Base-by-base conservation (phyloP, 2,113 vertebrate species). In the Pelusios castaneus region DNA sequence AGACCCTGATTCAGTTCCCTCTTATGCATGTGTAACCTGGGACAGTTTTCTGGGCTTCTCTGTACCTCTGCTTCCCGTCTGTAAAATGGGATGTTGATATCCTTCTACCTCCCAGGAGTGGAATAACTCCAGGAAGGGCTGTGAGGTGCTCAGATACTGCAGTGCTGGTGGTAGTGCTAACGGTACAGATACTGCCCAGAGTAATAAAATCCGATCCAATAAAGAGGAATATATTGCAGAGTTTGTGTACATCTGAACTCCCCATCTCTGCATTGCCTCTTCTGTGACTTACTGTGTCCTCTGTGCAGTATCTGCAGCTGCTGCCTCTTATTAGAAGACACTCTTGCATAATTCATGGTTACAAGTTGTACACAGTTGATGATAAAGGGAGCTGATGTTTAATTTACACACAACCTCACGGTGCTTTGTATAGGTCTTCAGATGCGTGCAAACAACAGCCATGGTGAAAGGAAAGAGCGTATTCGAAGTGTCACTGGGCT, bases 261-360 rank as follows among this genome's bases (percentile, higher is more conserved):
- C 24, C 2, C 6, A 56, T 79, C 91, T 92, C 25, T 0, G 1
- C 73, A 14, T 81, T 81, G 70, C 52, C 76, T 77, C 58, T 93
- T 84, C 55, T 5, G 3, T 58, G 19, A 80, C 85, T 92, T 60
- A 11, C 38, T 9, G 10, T 89, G 75, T 93, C 83, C 91, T 95
- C 85, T 22, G 24, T 77, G 75, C 93, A 92, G 83, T 84, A 52
- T 82, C 70, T 76, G 5, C 92, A 97, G 94, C 97, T 97, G 92
- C 90, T 97, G 47, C 58, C 91, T 90, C 88, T 95, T 91, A 88
- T 67, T 78, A 95, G 89, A 94, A 86, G 88, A 80, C 87, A 84
- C 73, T 55, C 95, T 94, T 98, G 97, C 96, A 97, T 98, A 98
- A 98, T 98, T 98, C 97, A 98, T 97, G 96, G 95, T 95, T 97